Evolutionary conservation across 2,113 vertebrate genomes (phyloP).

Genomic region (Motacilla alba): DNA sequence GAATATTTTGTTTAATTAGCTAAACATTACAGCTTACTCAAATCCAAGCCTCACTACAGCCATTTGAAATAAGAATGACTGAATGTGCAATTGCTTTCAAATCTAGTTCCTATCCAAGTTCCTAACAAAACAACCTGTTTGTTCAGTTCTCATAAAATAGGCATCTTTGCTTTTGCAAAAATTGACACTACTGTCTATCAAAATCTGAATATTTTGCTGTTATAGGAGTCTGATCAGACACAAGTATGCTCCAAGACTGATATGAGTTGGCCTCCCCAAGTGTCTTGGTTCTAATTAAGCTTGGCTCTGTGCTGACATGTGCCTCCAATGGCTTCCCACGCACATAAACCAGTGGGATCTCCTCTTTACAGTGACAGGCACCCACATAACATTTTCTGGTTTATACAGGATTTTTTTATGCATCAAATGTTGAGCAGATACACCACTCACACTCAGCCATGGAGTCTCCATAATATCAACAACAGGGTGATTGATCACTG

Average conservation of each 20-base stretch:
- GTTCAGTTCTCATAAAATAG: not conserved
- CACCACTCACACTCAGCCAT: not conserved
- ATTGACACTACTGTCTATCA: not conserved
- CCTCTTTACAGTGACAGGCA: not conserved
- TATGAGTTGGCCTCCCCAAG: not conserved
- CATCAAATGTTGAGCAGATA: not conserved
- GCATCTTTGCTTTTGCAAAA: not conserved
- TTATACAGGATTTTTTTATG: not conserved
- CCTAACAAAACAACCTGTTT: not conserved
- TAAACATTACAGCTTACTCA: not conserved
- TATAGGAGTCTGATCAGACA: not conserved
- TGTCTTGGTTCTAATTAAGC: not conserved
- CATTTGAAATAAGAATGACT: not conserved
- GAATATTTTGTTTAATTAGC: not conserved
- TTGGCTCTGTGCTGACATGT: not conserved
- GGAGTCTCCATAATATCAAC: not conserved
- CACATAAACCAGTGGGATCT: not conserved
- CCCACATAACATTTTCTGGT: not conserved
- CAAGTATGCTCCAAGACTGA: not conserved
- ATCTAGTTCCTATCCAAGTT: not conserved
- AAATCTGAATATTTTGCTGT: not conserved
- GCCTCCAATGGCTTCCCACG: not conserved
- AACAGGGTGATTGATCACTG: not conserved
- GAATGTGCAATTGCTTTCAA: not conserved
- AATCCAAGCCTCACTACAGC: not conserved